Conservation (phyloP, 1,140 invertebrate genomes). For the Drosophila neocordata region DNA sequence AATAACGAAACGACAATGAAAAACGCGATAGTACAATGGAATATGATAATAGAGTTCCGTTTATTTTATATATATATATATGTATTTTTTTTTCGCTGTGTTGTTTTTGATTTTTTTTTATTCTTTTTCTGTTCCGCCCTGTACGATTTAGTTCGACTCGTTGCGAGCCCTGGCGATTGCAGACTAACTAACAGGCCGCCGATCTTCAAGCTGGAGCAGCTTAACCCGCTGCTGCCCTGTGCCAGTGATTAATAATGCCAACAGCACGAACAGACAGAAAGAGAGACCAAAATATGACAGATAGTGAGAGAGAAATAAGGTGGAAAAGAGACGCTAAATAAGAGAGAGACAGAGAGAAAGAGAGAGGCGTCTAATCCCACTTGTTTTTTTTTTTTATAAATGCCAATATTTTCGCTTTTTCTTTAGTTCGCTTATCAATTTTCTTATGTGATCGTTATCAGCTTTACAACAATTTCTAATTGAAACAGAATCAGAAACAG, state of each 20-base stretch:
- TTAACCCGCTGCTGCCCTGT: conserved; percentile 71
- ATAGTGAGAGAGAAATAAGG: conserved; percentile 9
- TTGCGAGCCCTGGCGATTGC: conserved; percentile 68
- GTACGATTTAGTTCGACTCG: conserved; percentile 45
- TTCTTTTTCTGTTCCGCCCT: conserved; percentile 1
- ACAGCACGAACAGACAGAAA: conserved; percentile 8
- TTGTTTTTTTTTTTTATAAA: conserved; percentile 53
- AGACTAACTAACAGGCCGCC: conserved; percentile 75
- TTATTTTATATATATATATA: too few species aligned
- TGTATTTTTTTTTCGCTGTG: too few species aligned
- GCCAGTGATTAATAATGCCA: conserved; percentile 26
- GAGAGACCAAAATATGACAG: conserved; percentile 5
- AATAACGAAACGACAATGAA: conserved; percentile 12
- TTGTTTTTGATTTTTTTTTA: not conserved
- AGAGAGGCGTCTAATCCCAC: conserved; percentile 3
- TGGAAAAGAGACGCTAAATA: not conserved
- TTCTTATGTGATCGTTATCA: conserved; percentile 4
- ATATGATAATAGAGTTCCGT: conserved; percentile 11
- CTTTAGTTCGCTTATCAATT: conserved; percentile 47
- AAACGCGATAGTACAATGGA: conserved; percentile 31
- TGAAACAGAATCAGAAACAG: not conserved
- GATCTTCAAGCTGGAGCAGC: conserved; percentile 71
- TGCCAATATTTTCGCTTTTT: conserved; percentile 51
- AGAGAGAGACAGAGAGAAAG: not conserved
- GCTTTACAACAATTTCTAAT: conserved; percentile 5